Evolutionary conservation across 2,797 vertebrate species (phyloP), one percentile per base, ranked within the genome.

Genomic region (Sciurus carolinensis): DNA sequence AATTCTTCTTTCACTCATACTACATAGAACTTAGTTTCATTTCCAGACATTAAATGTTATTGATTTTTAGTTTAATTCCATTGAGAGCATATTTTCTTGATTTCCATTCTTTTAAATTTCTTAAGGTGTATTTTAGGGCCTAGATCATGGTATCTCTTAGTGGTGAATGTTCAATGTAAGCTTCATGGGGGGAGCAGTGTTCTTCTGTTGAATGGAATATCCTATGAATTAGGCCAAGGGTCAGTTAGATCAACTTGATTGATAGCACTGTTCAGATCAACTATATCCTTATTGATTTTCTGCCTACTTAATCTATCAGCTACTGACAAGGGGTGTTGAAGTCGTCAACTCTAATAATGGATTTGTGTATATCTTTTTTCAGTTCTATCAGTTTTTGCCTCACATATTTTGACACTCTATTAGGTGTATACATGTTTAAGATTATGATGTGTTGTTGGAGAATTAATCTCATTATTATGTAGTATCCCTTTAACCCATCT

Each of bases 21-120:
- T 85, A 80, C 72, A 87, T 83, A 83, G 39, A 94, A 64, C 15
- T 83, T n/a, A 90, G 73, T 42, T 84, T 81, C 39, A 91, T 83
- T 87, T 91, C 42, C 62, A 87, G 69, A 54, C 83, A 47, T 64
- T 77, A 59, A 59, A 59, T 59, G 7, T 87, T 92, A 80, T 1
- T 94, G 39, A 57, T 72, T 88, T 85, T 59, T 80, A 84, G 30
- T 96, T 91, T 91, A 88, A 77, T 57, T 88, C 33, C 47, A 57
- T 33, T 84, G 44, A 91, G 39, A 87, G 7, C 64, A 88, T 50
- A 47, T 33, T 52, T 62, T 73, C 84, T 42, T 52, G 22, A 94
- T 84, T 80, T 88, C 50, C 69, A 14, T 67, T 73, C 66, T 84
- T 57, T 88, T 87, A n/a, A 73, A 30, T 79, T 88, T 73, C 22